Conservation (phyloP, 2,797 vertebrate species). For the Diplodus sargus region DNA sequence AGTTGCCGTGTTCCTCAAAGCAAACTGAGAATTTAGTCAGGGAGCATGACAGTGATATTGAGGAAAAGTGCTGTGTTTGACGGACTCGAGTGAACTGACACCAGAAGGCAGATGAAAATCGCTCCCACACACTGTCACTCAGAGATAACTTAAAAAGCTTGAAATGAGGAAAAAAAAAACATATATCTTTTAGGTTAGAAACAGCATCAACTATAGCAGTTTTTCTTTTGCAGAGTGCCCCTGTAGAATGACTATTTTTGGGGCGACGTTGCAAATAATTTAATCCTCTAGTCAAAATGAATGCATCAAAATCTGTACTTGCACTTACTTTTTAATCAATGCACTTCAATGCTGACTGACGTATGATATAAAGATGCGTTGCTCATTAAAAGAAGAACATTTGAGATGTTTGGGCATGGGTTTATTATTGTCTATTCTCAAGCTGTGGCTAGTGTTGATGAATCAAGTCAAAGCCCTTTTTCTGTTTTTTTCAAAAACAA, state of each 20-base stretch:
- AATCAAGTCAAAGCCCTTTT: conserved; percentile 60
- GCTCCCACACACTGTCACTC: conserved; percentile 73
- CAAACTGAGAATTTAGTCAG: conserved; percentile 77
- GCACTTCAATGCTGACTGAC: conserved; percentile 87
- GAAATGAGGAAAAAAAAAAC: conserved; percentile 71
- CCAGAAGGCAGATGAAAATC: conserved; percentile 70
- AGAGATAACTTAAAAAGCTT: conserved; percentile 80
- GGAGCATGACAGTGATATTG: conserved; percentile 74
- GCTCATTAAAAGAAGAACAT: conserved; percentile 83
- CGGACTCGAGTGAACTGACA: conserved; percentile 73
- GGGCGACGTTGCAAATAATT: conserved; percentile 81
- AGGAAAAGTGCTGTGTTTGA: conserved; percentile 67
- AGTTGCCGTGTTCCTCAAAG: conserved; percentile 75
- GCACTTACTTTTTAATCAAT: conserved; percentile 88
- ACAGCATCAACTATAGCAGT: conserved; percentile 83
- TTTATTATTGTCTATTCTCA: conserved; percentile 77
- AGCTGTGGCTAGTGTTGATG: conserved; percentile 68
- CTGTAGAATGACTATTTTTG: conserved; percentile 81
- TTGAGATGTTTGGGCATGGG: conserved; percentile 83
- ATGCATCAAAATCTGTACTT: conserved; percentile 88
- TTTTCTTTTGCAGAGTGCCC: conserved; percentile 79
- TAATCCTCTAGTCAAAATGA: conserved; percentile 84
- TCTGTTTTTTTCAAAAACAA: conserved; percentile 49
- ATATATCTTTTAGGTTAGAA: conserved; percentile 86
- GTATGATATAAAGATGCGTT: conserved; percentile 84